Evolutionary conservation across 2,888 invertebrate species (phyloP).

Genomic region (Torymus tubicola): DNA sequence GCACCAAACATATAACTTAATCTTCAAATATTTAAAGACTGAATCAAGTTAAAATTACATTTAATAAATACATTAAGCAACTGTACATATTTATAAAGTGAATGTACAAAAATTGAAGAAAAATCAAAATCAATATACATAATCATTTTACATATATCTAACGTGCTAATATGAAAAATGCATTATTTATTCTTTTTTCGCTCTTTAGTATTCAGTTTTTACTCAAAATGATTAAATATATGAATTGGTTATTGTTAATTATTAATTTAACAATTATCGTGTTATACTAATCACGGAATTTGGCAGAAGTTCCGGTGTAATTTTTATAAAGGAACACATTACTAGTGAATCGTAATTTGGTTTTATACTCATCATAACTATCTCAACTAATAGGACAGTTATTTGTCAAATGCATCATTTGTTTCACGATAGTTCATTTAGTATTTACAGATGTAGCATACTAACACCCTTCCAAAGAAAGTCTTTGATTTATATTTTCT

Average conservation of each 20-base stretch:
- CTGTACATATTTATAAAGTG: conserved; percentile 47
- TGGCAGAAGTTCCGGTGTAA: conserved; percentile 15
- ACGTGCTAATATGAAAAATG: conserved; percentile 13
- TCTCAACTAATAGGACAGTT: conserved; percentile 13
- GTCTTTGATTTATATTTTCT: conserved; percentile 86
- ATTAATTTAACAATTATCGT: conserved; percentile 46
- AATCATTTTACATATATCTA: neutral
- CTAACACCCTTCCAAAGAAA: conserved; percentile 75
- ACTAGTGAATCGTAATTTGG: neutral
- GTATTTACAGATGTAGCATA: conserved; percentile 43
- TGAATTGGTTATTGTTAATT: conserved; percentile 33
- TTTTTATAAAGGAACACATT: conserved; percentile 8
- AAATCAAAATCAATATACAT: conserved; percentile 35
- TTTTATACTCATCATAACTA: conserved; percentile 26
- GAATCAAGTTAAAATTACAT: conserved; percentile 27
- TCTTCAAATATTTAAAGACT: conserved; percentile 13
- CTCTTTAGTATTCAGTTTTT: conserved; percentile 20
- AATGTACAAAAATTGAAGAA: conserved; percentile 29
- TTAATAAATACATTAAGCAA: conserved; percentile 49
- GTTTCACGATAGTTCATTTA: conserved; percentile 21
- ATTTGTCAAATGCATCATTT: conserved; percentile 31
- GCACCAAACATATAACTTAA: conserved; percentile 23
- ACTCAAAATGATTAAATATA: conserved; percentile 16
- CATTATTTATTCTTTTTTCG: conserved; percentile 47
- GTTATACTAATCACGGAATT: conserved; percentile 11